Conservation (phyloP, 1,140 invertebrate species). For the Aphelinus certus region DNA sequence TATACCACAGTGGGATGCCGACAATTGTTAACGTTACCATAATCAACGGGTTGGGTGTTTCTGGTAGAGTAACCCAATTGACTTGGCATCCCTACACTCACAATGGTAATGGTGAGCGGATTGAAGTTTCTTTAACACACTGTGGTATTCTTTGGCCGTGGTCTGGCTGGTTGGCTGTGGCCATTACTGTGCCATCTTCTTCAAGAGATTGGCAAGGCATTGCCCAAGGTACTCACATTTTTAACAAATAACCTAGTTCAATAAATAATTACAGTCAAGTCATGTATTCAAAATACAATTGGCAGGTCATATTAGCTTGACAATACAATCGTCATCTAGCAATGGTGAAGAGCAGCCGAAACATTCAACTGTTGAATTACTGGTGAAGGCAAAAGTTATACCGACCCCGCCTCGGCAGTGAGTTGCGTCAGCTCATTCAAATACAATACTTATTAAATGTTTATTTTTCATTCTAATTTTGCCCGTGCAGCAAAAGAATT, state of each 20-base stretch:
- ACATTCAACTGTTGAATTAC: constrained; percentile 80
- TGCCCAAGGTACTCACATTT: constrained; percentile 61
- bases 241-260: background rate
- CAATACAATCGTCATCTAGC: constrained; percentile 82
- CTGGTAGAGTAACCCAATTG: constrained; percentile 73
- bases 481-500: constrained; percentile 78
- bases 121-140: constrained; percentile 79
- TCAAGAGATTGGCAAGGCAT: constrained; percentile 82
- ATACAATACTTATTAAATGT: background rate
- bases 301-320: constrained; percentile 84
- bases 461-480: constrained; percentile 34
- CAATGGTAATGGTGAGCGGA: constrained; percentile 75
- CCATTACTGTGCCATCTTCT: constrained; percentile 59
- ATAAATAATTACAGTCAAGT: background rate
- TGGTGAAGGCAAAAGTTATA: constrained; percentile 78
- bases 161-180: constrained; percentile 92
- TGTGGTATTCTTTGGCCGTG: constrained; percentile 94
- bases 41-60: constrained; percentile 88
- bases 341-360: constrained; percentile 72
- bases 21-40: constrained; percentile 93
- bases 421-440: constrained; percentile 39
- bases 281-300: constrained; percentile 44
- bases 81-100: constrained; percentile 88
- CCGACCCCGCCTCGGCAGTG: constrained; percentile 77
- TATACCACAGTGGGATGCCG: constrained; percentile 88